Conservation (phyloP, 2,797 vertebrate genomes). For the Argya squamiceps region DNA sequence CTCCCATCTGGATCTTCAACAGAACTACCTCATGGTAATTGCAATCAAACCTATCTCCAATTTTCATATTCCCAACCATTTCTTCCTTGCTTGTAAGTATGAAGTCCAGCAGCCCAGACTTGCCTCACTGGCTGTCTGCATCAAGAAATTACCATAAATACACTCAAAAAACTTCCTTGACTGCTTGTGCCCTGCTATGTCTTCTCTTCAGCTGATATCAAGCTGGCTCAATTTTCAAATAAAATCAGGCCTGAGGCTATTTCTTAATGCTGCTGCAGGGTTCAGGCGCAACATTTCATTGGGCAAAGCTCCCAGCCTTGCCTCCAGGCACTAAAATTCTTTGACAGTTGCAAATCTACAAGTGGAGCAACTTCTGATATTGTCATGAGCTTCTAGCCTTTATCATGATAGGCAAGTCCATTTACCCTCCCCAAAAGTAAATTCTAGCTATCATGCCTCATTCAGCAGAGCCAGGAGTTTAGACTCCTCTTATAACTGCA, state of each 20-base stretch:
- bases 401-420: neutral
- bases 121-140: neutral
- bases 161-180: neutral
- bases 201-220: neutral
- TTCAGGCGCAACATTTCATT: neutral
- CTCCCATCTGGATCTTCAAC: neutral
- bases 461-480: neutral
- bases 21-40: neutral
- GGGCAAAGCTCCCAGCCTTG: neutral
- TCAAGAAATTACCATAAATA: neutral
- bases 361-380: neutral
- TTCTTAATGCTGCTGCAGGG: neutral
- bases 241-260: neutral
- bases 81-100: neutral
- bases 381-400: neutral
- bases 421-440: neutral
- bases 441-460: neutral
- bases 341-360: neutral
- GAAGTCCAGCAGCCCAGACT: neutral
- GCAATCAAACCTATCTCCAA: neutral
- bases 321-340: neutral
- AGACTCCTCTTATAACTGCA: neutral
- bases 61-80: too few relatives aligned
- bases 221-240: neutral
- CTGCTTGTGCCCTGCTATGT: neutral